A percentile compares a stretch with the other conserved stretches of the same genome.
phyloP scores from a whole-genome alignment of 2,113 vertebrate species.

The Aptenodytes forsteri region DNA sequence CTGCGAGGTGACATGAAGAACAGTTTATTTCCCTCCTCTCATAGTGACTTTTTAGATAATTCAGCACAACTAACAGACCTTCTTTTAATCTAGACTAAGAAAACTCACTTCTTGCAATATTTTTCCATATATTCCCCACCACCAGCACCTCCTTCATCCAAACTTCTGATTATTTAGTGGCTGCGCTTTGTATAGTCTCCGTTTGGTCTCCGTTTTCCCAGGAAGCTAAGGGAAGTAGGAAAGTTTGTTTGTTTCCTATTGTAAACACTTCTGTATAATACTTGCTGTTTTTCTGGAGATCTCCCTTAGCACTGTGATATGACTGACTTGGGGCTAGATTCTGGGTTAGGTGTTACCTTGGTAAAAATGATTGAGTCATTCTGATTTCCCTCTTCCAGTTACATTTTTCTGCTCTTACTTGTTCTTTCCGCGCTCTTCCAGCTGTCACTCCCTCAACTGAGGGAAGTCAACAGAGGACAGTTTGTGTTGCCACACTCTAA shows the following conservation, averaged over 20 bases:
- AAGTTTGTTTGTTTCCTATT: background rate
- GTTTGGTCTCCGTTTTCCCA: background rate
- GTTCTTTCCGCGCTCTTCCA: background rate
- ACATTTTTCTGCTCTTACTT: background rate
- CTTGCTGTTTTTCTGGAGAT: background rate
- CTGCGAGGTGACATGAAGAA: background rate
- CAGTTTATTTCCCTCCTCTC: background rate
- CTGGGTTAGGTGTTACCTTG: background rate
- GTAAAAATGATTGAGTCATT: background rate
- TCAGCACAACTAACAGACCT: background rate
- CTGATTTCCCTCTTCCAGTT: background rate
- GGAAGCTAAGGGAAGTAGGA: background rate
- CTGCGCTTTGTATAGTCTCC: fast-evolving
- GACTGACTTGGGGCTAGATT: background rate
- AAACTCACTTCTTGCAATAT: background rate
- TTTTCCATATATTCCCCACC: background rate
- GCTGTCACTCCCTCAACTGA: background rate
- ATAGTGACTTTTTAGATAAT: background rate
- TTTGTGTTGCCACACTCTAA: background rate
- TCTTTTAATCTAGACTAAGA: background rate
- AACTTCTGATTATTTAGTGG: background rate
- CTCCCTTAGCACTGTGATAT: background rate
- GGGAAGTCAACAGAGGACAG: background rate
- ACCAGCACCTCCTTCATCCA: background rate
- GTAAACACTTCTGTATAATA: background rate